Evolutionary conservation across 2,888 invertebrate species (phyloP), one percentile per base, ranked within the genome.

Genomic region (Melanostoma mellinum): DNA sequence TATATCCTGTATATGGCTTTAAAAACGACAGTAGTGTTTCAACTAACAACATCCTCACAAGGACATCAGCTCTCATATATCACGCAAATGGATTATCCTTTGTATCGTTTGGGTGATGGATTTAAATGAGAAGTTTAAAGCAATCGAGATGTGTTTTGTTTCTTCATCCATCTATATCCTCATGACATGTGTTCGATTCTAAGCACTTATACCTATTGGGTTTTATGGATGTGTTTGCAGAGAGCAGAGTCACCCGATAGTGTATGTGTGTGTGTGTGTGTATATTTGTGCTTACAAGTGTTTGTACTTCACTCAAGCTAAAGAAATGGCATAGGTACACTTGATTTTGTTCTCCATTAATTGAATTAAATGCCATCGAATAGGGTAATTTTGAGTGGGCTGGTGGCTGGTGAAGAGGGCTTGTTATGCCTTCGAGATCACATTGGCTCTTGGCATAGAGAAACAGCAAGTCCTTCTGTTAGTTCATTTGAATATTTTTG

Each of bases 11-110:
- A 42, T 44, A 38, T 77, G 20, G 46, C 52, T 50, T 63, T 73
- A 33, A 67, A 58, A 76, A 33, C 76, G 71, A 77, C 67, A 61
- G 42, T 40, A 69, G 52, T 79, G 68, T 79, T 60, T 33, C 67
- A 71, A 38, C 80, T 60, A 65, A 80, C 75, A 58, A 56, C 55
- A 69, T 80, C 56, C 75, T 56, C 32, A 63, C 69, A 76, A 67
- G 79, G 79, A 84, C 74, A 80, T 68, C 53, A 53, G 55, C 61
- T 77, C 30, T 67, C 82, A 63, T 78, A 58, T 65, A 78, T 82
- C 78, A 74, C 63, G 58, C 69, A 74, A 84, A 78, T 78, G 78
- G 78, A 78, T 84, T 84, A 71, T 78, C 82, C 78, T 79, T 74
- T 58, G 72, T 56, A 65, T 82, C 63, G 46, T 35, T 44, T 55